These are phyloP conservation scores for Diplogasteroides magnus DNA, from an alignment of 1,140 invertebrate species.

Conservation along the genomic window DNA sequence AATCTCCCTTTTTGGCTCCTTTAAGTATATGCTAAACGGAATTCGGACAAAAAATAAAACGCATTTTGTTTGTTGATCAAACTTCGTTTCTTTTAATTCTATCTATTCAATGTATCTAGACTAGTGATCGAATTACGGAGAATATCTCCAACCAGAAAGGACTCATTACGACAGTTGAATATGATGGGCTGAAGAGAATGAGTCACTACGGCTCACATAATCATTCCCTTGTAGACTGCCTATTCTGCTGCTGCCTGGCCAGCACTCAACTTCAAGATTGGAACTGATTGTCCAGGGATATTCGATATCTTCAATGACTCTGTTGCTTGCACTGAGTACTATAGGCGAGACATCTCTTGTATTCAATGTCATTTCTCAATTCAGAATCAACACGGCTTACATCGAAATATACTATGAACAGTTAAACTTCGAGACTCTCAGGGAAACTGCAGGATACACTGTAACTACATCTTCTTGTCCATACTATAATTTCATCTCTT, in stretches of 20 bases:
- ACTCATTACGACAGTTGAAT: no score
- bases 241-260: constrained; percentile 56
- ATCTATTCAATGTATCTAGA: no score
- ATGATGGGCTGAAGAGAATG: no score
- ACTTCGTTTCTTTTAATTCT: no score
- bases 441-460: constrained; percentile 55
- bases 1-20: no score
- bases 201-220: no score
- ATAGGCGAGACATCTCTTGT: constrained; percentile 19
- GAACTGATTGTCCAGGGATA: constrained; percentile 31
- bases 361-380: no score
- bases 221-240: constrained; percentile 36
- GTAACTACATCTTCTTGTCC: constrained; percentile 19
- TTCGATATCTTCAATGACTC: constrained; percentile 32
- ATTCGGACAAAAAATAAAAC: no score
- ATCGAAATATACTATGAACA: constrained; percentile 56
- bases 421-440: constrained; percentile 51
- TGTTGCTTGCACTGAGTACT: constrained; percentile 34
- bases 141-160: no score
- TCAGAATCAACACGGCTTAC: constrained; percentile 42
- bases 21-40: no score
- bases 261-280: constrained; percentile 53
- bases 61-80: no score
- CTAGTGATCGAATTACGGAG: no score
- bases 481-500: constrained; percentile 15